These are phyloP conservation scores for Metridium senile DNA, from an alignment of 92 coral and sea anemone species.

Conservation along the genomic window DNA sequence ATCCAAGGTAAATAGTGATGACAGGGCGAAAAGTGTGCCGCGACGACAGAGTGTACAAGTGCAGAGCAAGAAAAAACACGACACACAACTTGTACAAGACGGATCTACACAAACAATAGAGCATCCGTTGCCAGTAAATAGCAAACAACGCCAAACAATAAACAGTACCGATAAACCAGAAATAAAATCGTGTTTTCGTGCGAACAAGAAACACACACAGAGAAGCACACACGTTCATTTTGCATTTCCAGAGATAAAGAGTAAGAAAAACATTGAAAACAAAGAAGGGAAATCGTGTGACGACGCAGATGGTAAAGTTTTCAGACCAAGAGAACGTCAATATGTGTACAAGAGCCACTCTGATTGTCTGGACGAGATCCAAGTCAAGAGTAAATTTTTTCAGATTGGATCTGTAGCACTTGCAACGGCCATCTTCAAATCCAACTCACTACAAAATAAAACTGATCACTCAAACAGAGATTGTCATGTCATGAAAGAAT, in stretches of 20 bases:
- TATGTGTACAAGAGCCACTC: not conserved
- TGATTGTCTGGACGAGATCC: conserved; percentile 9
- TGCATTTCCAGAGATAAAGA: conserved; percentile 8
- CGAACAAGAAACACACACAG: not conserved
- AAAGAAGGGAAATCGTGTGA: too few species aligned
- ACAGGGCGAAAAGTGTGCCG: not conserved
- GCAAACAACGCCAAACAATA: not conserved
- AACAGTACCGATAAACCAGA: not conserved
- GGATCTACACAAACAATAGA: not conserved
- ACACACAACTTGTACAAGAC: not conserved
- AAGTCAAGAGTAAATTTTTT: conserved; percentile 14
- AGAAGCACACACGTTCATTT: conserved; percentile 10
- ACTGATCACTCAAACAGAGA: not conserved
- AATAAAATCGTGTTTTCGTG: conserved; percentile 13
- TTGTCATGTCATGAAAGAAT: not conserved
- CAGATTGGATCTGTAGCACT: conserved; percentile 25
- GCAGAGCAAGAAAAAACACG: not conserved
- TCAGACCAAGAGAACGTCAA: not conserved
- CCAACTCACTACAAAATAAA: not conserved
- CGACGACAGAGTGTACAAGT: not conserved
- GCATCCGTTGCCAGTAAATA: not conserved
- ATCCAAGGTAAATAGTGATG: not conserved
- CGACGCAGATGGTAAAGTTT: not conserved
- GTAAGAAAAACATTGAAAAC: not conserved
- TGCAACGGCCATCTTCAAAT: conserved; percentile 25